Base-by-base conservation (phyloP, 1,140 invertebrate genomes). In the Epicauta chinensis region DNA sequence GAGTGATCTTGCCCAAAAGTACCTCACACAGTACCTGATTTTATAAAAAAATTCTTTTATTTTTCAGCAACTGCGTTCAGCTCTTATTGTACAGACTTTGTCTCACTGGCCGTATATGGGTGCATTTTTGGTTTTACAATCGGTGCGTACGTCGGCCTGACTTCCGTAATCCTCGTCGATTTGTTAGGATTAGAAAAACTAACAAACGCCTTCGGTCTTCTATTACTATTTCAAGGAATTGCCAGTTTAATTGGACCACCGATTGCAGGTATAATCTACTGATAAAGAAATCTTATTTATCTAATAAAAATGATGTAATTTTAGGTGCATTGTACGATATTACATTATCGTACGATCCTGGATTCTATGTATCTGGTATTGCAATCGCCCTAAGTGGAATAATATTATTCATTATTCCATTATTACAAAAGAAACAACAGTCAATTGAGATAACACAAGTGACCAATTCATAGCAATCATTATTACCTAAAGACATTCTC, bases 151-250 rank as follows among this genome's bases (percentile, higher is more conserved):
- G 92, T 96, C 3, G 91, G 91, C 3, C 76, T 97, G 11, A 97
- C 93, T 3, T 93, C 90, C 5, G 91, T 93, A 2, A 89, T 93
- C 43, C 71, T 93, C 39, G 89, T 93, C 2, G 90, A 94, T 70
- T 75, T 94, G 23, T 70, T 94, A 42, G 90, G 92, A 5, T 71
- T 95, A 40, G 89, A 94, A 36, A 86, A 81, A 61, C 73, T 97
- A 29, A 94, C 93, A 0, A 95, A 95, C 69, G 90, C 91, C 1
- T 96, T 96, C 70, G 93, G 93, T n/a, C 73, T 96, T 5, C 73
- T 96, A 4, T 73, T 93, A 48, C 77, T 96, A 7, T 95, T 94
- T 73, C 91, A 96, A 78, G 93, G 93, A 14, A 80, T 95, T 34
- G 92, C 92, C 10, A 91, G 91, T 10, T 76, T 94, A 3, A 77